Evolutionary conservation across 2,888 invertebrate genomes (phyloP).

Genomic region (Napeogenes inachia): DNA sequence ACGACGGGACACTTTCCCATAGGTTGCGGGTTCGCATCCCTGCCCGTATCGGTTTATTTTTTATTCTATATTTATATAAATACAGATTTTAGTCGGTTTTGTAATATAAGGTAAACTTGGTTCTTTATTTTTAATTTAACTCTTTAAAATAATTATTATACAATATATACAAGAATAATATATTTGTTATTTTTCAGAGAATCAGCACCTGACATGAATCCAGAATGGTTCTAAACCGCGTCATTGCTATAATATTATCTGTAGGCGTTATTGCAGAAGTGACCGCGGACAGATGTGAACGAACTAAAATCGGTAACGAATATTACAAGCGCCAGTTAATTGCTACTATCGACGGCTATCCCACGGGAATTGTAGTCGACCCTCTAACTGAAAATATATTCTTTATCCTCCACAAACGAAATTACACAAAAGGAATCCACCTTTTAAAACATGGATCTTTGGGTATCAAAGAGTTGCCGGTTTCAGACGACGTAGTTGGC

Average conservation of each 20-base stretch:
- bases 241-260: constrained; percentile 35
- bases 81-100: too few species aligned
- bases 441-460: constrained; percentile 61
- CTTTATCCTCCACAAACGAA: constrained; percentile 64
- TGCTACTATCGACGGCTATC: constrained; percentile 64
- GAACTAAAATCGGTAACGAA: constrained; percentile 59
- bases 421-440: constrained; percentile 67
- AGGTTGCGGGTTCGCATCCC: too few species aligned
- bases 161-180: too few species aligned
- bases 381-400: constrained; percentile 63
- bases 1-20: too few species aligned
- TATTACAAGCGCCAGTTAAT: constrained; percentile 63
- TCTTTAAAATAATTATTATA: too few species aligned
- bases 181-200: constrained; percentile 27
- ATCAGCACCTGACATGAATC: constrained; percentile 44
- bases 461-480: constrained; percentile 57
- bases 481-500: constrained; percentile 58
- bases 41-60: too few species aligned
- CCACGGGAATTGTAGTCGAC: constrained; percentile 62
- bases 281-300: constrained; percentile 55
- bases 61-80: too few species aligned
- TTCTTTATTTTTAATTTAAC: too few species aligned
- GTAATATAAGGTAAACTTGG: too few species aligned
- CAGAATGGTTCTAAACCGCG: constrained; percentile 40
- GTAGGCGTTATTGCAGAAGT: constrained; percentile 30